phyloP scores from a whole-genome alignment of 2,888 invertebrate species.

The Nycteola revayana region DNA sequence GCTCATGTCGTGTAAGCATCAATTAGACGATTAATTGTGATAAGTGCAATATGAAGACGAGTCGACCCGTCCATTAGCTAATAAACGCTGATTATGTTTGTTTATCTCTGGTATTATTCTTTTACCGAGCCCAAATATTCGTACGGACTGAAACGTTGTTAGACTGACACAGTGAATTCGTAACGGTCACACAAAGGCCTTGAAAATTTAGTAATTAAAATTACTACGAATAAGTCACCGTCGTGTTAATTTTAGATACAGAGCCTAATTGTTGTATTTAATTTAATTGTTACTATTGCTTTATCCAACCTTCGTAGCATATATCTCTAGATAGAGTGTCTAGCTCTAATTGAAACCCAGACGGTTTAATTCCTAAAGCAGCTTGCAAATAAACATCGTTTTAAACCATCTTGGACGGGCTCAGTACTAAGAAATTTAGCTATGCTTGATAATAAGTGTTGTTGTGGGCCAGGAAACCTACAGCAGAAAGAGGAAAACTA shows the following conservation, averaged over 20 bases:
- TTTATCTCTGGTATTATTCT: slow-evolving; percentile 20
- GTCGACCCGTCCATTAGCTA: slow-evolving; percentile 33
- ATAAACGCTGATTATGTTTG: slow-evolving; percentile 34
- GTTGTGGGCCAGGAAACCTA: too few relatives aligned
- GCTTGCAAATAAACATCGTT: slow-evolving; percentile 43
- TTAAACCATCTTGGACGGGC: slow-evolving; percentile 14
- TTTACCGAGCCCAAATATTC: background rate
- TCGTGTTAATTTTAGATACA: slow-evolving; percentile 44
- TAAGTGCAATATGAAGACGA: slow-evolving; percentile 59
- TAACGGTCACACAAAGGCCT: slow-evolving; percentile 32
- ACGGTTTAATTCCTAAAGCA: slow-evolving; percentile 53
- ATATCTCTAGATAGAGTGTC: slow-evolving; percentile 42
- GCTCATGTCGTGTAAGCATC: slow-evolving; percentile 45
- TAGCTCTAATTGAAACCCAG: slow-evolving; percentile 60
- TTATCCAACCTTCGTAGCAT: slow-evolving; percentile 40
- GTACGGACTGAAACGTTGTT: too few relatives aligned
- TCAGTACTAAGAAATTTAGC: too few relatives aligned
- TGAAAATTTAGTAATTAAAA: slow-evolving; percentile 7
- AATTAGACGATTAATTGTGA: slow-evolving; percentile 67
- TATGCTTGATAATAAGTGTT: too few relatives aligned
- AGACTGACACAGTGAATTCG: slow-evolving; percentile 9
- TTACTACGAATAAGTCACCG: slow-evolving; percentile 19
- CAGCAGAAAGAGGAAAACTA: too few relatives aligned
- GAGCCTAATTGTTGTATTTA: slow-evolving; percentile 33
- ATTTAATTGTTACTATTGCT: slow-evolving; percentile 47